Evolutionary conservation across 2,113 vertebrate genomes (phyloP), one percentile per base, ranked within the genome.

Genomic region (Dunckerocampus dactyliophorus): DNA sequence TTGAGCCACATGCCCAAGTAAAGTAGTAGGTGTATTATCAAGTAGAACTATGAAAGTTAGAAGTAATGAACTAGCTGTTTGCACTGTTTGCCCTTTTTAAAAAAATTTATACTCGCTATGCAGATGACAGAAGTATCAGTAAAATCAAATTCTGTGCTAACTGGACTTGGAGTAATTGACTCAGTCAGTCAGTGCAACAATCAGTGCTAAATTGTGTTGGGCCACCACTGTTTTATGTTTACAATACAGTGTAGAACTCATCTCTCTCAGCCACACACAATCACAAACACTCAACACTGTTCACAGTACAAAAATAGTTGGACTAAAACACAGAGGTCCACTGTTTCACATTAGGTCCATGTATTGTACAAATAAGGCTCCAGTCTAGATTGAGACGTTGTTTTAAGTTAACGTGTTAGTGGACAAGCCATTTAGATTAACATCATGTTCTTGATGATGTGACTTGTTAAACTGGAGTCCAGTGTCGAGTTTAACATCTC

Each of bases 231-330:
- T 63, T 39, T 63, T 31, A 47, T 60, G 22, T 51, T 61, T 45
- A 68, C 17, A 62, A 59, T 45, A n/a, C n/a, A 59, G 45, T 72
- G 59, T 59, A 43, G 62, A 71, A 46, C 22, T 31, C 12, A 45
- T 48, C 50, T 62, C 22, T 42, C 5, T 50, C 19, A 46, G 22
- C 62, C 50, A 21, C 47, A 15, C 49, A n/a, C n/a, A 55, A 19
- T 28, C 52, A 24, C 57, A 63, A 39, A 39, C 39, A 47, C 19
- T 45, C 67, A n/a, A 13, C 22, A 71, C 65, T 65, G 59, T 84
- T 89, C 75, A 85, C 82, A 87, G 82, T 85, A 86, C 76, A 75
- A 81, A 84, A 83, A 79, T 76, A 72, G 61, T 72, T 49, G 4
- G 52, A 63, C 47, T 43, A 65, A 75, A 70, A 34, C 47, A 81